Evolutionary conservation across 2,797 vertebrate species (phyloP).

Genomic region (Hipposideros larvatus): DNA sequence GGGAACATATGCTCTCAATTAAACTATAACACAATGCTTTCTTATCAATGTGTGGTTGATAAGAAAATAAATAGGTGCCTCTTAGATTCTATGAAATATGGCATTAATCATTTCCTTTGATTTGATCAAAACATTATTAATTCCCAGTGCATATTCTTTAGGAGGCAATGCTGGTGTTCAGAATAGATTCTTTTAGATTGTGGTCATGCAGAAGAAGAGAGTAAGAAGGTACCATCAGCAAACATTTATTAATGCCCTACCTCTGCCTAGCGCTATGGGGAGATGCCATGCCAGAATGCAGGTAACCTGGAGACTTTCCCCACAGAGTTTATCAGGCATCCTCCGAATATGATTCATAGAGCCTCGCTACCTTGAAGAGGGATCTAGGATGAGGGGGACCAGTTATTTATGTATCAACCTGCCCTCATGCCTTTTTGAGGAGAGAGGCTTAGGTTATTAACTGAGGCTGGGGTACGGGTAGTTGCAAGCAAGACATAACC

Average conservation of each 20-base stretch:
- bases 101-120: constrained; percentile 11
- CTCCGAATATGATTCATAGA: neutral
- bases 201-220: neutral
- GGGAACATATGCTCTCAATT: neutral
- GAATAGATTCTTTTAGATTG: neutral
- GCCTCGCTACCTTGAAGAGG: neutral
- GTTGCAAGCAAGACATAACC: neutral
- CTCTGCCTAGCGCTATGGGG: neutral
- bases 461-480: neutral
- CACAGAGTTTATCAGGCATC: neutral
- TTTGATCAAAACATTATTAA: neutral
- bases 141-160: neutral
- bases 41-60: neutral
- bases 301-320: neutral
- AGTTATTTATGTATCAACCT: neutral
- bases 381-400: neutral
- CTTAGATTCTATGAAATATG: neutral
- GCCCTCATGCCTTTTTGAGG: neutral
- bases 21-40: neutral
- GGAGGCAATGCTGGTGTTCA: neutral
- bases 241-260: neutral
- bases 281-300: too few species aligned
- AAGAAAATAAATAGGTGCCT: constrained; percentile 1
- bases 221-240: neutral
- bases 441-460: neutral